These are phyloP conservation scores for Xylocampa areola DNA, from an alignment of 2,888 invertebrate genomes.

Conservation along the genomic window DNA sequence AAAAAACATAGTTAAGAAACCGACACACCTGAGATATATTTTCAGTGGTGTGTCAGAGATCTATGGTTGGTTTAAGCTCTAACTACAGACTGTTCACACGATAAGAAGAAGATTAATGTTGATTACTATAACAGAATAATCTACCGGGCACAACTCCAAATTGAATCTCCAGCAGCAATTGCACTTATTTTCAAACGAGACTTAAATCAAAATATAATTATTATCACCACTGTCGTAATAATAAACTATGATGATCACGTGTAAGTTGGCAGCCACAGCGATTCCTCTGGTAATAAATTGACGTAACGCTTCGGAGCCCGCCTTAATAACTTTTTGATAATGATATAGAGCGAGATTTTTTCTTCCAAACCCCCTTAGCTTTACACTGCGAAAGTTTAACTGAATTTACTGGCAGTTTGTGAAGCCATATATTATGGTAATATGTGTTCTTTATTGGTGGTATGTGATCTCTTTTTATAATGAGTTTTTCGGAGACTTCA, in stretches of 20 bases:
- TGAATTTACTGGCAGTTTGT: slow-evolving; percentile 70
- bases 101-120: too few species aligned
- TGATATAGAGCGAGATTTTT: slow-evolving; percentile 68
- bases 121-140: too few species aligned
- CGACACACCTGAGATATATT: too few species aligned
- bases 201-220: slow-evolving; percentile 26
- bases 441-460: slow-evolving; percentile 68
- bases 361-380: slow-evolving; percentile 48
- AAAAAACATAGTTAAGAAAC: too few species aligned
- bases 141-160: background rate
- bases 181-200: background rate
- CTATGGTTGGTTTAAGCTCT: too few species aligned
- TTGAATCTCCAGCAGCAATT: background rate
- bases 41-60: too few species aligned
- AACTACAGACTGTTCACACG: too few species aligned
- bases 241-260: slow-evolving; percentile 48
- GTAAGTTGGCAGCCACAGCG: slow-evolving; percentile 41
- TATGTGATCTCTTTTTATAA: slow-evolving; percentile 59
- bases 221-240: slow-evolving; percentile 10
- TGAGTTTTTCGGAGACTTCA: slow-evolving; percentile 18
- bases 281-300: slow-evolving; percentile 61
- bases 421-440: slow-evolving; percentile 66
- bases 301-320: slow-evolving; percentile 52
- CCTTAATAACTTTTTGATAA: slow-evolving; percentile 76
- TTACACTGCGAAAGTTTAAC: slow-evolving; percentile 67